These are phyloP conservation scores for Apotomis betuletana DNA, from an alignment of 2,888 invertebrate species.

Conservation along the genomic window DNA sequence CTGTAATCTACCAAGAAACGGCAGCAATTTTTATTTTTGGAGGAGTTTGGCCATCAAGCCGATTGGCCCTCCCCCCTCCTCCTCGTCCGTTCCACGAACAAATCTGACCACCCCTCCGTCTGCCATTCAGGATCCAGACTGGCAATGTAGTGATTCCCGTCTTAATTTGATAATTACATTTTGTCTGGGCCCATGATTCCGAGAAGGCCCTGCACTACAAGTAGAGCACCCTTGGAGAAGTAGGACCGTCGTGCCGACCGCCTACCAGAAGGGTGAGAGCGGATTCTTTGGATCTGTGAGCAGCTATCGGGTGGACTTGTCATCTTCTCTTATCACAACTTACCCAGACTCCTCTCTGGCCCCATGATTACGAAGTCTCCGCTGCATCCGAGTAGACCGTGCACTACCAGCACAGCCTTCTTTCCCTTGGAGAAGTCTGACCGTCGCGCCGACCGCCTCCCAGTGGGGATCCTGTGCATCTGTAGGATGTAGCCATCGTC, in stretches of 20 bases:
- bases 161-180: too few relatives aligned
- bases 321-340: conserved; percentile 30
- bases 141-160: too few relatives aligned
- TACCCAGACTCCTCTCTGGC: conserved; percentile 86
- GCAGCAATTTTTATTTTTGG: too few relatives aligned
- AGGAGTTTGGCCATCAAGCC: too few relatives aligned
- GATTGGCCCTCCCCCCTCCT: too few relatives aligned
- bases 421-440: conserved; percentile 63
- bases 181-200: too few relatives aligned
- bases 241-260: conserved; percentile 58
- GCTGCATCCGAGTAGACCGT: conserved; percentile 86
- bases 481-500: conserved; percentile 85
- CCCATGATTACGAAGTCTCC: conserved; percentile 88
- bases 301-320: neutral
- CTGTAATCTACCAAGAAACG: too few relatives aligned
- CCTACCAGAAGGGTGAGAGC: conserved; percentile 42
- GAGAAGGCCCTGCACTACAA: neutral
- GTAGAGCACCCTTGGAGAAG: too few relatives aligned
- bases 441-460: conserved; percentile 63
- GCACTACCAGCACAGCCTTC: conserved; percentile 78
- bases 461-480: conserved; percentile 84
- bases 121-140: too few relatives aligned
- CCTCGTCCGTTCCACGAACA: too few relatives aligned
- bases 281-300: too few relatives aligned
- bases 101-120: too few relatives aligned